phyloP scores from a whole-genome alignment of 2,797 vertebrate genomes.

The Enoplosus armatus region DNA sequence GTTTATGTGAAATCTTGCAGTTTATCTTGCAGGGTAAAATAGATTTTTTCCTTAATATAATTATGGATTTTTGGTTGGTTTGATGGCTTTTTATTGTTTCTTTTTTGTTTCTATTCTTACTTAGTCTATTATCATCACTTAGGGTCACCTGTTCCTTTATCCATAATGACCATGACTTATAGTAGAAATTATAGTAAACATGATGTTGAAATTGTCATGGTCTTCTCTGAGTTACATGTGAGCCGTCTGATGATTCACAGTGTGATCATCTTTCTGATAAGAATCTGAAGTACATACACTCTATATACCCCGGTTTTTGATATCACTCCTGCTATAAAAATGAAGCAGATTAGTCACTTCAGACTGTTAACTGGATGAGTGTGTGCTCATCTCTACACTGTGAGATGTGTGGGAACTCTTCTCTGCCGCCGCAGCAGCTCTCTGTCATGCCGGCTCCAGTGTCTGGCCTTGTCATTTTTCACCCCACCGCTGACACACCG shows the following conservation, averaged over 20 bases:
- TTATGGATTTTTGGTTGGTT: too few species aligned
- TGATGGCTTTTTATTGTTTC: too few species aligned
- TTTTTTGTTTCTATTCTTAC: not conserved
- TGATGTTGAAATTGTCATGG: not conserved
- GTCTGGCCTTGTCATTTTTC: conserved; percentile 78
- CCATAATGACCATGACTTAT: not conserved
- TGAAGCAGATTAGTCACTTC: not conserved
- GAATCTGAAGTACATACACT: not conserved
- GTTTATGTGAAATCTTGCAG: not conserved
- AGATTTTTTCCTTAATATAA: too few species aligned
- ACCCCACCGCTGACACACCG: conserved; percentile 59
- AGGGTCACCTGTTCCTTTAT: not conserved
- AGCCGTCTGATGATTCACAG: not conserved
- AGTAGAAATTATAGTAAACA: not conserved
- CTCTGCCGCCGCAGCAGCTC: conserved; percentile 46
- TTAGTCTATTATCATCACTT: not conserved
- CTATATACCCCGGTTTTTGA: not conserved
- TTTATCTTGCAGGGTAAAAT: not conserved
- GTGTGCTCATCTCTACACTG: conserved; percentile 4
- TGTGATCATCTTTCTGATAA: not conserved
- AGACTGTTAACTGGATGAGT: not conserved
- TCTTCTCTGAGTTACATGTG: not conserved
- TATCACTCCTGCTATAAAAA: not conserved
- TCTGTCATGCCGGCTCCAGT: conserved; percentile 72
- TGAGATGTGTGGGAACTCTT: conserved; percentile 76